Evolutionary conservation across 2,888 invertebrate species (phyloP).

Genomic region (Muschampia plurimacula): DNA sequence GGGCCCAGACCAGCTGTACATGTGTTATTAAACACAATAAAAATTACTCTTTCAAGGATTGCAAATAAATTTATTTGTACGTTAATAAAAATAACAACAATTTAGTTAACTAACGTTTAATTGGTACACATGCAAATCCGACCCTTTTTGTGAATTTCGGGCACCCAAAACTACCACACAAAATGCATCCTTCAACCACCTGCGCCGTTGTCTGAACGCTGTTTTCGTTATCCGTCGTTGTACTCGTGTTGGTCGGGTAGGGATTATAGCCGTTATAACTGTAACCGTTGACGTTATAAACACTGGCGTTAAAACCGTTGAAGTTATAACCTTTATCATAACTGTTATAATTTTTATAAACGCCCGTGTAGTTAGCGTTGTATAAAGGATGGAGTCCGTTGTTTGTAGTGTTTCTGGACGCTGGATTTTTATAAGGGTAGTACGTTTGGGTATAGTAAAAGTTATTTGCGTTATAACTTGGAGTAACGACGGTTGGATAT

Average conservation of each 20-base stretch:
- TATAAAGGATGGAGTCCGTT: background rate
- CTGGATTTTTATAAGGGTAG: background rate
- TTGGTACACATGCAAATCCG: conserved; percentile 8
- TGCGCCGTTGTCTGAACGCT: background rate
- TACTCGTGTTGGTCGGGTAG: background rate
- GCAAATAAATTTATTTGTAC: background rate
- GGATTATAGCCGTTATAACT: conserved; percentile 7
- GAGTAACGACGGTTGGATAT: background rate
- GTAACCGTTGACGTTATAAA: background rate
- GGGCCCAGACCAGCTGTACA: no score
- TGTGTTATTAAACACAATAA: no score
- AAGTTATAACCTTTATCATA: background rate
- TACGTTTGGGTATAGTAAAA: background rate
- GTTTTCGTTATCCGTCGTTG: background rate
- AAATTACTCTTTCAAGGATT: conserved; percentile 52
- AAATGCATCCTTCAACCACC: background rate
- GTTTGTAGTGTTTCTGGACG: background rate
- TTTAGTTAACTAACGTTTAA: background rate
- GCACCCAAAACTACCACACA: conserved; percentile 21
- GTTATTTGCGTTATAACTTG: conserved; percentile 5
- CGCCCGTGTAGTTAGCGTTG: background rate
- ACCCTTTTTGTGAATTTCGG: conserved; percentile 1
- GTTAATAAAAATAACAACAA: background rate
- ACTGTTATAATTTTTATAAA: background rate
- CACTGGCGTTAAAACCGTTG: background rate